phyloP scores from a whole-genome alignment of 2,888 invertebrate species.

The Heliconius cydno region DNA sequence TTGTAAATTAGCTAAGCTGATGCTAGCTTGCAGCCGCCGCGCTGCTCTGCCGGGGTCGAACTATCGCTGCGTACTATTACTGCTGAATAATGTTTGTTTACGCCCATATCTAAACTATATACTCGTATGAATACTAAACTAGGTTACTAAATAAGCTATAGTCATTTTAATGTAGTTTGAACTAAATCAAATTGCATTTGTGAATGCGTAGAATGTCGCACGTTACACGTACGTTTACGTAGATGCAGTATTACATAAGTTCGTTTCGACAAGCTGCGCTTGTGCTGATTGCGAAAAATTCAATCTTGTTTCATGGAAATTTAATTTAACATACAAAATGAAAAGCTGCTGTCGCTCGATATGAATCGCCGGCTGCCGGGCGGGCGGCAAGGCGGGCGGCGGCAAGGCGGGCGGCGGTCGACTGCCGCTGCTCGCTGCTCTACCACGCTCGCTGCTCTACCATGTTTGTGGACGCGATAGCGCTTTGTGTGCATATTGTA shows the following conservation, averaged over 20 bases:
- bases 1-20: constrained; percentile 82
- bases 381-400: constrained; percentile 40
- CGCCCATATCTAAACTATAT: background rate
- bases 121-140: background rate
- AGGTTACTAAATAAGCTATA: background rate
- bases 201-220: constrained; percentile 6
- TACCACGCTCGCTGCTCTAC: constrained; percentile 44
- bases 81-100: constrained; percentile 6
- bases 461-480: constrained; percentile 77
- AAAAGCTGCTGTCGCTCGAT: constrained; percentile 78
- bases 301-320: constrained; percentile 83
- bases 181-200: constrained; percentile 15
- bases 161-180: background rate
- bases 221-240: constrained; percentile 36
- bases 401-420: constrained; percentile 11
- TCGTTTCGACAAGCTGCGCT: constrained; percentile 62
- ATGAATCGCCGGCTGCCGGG: constrained; percentile 74
- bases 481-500: constrained; percentile 80
- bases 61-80: constrained; percentile 14
- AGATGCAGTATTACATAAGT: constrained; percentile 57
- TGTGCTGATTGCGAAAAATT: constrained; percentile 83
- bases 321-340: constrained; percentile 84
- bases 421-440: constrained; percentile 55
- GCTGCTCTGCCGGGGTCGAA: constrained; percentile 56
- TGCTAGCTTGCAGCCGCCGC: constrained; percentile 68